Percentiles rank a stretch among this genome's conserved stretches.
These are phyloP conservation scores for Stegostoma tigrinum DNA, from an alignment of 2,113 vertebrate genomes.

Conservation along the genomic window DNA sequence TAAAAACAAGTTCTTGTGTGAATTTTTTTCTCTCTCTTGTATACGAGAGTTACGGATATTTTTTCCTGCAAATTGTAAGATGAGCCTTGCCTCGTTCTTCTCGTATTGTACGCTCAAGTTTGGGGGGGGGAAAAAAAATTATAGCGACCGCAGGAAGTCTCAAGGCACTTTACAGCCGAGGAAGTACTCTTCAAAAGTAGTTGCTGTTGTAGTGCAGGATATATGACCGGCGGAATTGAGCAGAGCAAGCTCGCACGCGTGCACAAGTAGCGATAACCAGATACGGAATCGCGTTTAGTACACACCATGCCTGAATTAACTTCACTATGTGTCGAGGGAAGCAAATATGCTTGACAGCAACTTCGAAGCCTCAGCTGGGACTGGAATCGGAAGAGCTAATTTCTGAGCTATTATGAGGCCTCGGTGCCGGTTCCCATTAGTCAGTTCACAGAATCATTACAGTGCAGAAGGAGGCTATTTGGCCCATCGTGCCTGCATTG, in stretches of 20 bases:
- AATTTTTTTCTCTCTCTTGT: too few species aligned
- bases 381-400: neutral
- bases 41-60: neutral
- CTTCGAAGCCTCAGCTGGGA: neutral
- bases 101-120: neutral
- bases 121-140: neutral
- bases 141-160: neutral
- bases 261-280: too few species aligned
- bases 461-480: too few species aligned
- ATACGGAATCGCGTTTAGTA: neutral
- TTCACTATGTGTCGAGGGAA: neutral
- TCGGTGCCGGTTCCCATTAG: too few species aligned
- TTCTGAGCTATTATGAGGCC: too few species aligned
- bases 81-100: neutral
- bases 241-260: neutral
- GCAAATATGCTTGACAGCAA: neutral
- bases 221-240: neutral
- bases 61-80: neutral
- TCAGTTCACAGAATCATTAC: too few species aligned
- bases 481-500: too few species aligned
- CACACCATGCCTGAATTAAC: neutral
- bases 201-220: neutral
- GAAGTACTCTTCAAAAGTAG: neutral
- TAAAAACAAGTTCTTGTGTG: neutral
- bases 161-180: neutral